A percentile compares a stretch with the other conserved stretches of the same genome.
Conservation (phyloP, 2,888 invertebrate species). For the Heliconius erato region DNA sequence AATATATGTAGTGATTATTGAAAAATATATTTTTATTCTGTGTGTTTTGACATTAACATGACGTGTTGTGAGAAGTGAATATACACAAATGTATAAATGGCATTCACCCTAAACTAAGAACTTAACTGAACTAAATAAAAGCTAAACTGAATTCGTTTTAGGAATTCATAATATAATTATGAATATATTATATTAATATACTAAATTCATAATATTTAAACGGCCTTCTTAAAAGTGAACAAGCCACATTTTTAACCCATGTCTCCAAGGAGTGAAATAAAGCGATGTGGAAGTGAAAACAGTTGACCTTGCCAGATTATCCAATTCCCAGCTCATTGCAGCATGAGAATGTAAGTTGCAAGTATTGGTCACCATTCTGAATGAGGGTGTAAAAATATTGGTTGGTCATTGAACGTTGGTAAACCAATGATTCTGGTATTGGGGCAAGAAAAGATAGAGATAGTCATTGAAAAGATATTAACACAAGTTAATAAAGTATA, state of each 20-base stretch:
- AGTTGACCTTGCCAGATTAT: neutral
- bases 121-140: too few species aligned
- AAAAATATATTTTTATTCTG: neutral
- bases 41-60: slow-evolving; percentile 5
- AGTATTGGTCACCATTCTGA: neutral
- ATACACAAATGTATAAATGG: neutral
- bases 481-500: too few species aligned
- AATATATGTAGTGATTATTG: neutral
- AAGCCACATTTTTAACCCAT: too few species aligned
- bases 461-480: neutral
- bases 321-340: neutral
- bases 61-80: neutral
- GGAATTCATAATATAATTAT: neutral
- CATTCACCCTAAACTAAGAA: too few species aligned
- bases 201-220: neutral
- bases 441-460: too few species aligned
- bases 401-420: neutral
- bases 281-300: neutral
- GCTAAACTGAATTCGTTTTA: neutral
- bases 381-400: neutral
- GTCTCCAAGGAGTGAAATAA: neutral
- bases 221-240: neutral
- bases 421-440: too few species aligned
- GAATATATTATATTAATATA: too few species aligned
- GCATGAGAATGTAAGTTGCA: neutral